phyloP scores from a whole-genome alignment of 2,113 vertebrate genomes.

The human (Homo sapiens) region DNA sequence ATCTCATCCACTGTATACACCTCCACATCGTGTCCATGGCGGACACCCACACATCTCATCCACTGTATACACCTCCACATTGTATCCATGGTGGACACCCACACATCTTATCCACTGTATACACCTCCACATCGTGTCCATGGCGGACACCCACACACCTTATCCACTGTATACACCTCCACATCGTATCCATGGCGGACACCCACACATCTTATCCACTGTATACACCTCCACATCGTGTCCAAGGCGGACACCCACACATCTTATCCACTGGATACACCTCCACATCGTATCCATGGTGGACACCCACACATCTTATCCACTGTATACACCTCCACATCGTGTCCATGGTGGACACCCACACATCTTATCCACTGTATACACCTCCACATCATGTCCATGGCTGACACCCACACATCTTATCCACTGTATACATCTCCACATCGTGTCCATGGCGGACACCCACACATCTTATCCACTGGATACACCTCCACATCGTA shows the following conservation, averaged over 20 bases:
- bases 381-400: not conserved
- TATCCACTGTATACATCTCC: not conserved
- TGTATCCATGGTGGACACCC: rapidly evolving
- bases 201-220: not conserved
- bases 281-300: too few species aligned
- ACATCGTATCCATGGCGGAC: too few species aligned
- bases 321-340: too few species aligned
- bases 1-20: too few species aligned
- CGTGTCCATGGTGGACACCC: rapidly evolving
- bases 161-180: not conserved
- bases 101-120: rapidly evolving
- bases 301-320: rapidly evolving
- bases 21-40: too few species aligned
- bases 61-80: too few species aligned
- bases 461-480: too few species aligned
- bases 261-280: not conserved
- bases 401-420: rapidly evolving
- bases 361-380: too few species aligned
- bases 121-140: rapidly evolving
- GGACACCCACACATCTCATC: rapidly evolving
- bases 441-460: rapidly evolving
- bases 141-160: rapidly evolving
- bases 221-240: not conserved
- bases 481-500: not conserved
- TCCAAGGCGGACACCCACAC: too few species aligned